These are phyloP conservation scores for Ochropacha duplaris DNA, from an alignment of 2,888 invertebrate species.

Conservation along the genomic window DNA sequence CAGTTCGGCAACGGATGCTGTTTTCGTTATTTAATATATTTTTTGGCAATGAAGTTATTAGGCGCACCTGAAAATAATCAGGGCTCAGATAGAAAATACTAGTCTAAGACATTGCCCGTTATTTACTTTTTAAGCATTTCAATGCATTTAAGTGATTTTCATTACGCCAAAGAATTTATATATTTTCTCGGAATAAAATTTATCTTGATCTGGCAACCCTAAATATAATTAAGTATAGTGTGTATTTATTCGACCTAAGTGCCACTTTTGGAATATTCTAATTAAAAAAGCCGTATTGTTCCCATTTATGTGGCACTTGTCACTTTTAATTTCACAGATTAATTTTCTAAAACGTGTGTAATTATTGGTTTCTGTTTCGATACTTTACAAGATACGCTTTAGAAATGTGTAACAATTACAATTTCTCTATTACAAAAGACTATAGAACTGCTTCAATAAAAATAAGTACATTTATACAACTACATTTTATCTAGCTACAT, in stretches of 20 bases:
- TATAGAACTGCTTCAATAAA: too few species aligned
- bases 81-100: not conserved
- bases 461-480: too few species aligned
- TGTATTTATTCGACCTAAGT: slow-evolving; percentile 44
- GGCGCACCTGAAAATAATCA: not conserved
- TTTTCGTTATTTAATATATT: too few species aligned
- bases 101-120: not conserved
- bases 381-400: not conserved
- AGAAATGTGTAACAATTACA: not conserved
- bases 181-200: not conserved
- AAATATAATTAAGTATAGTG: slow-evolving; percentile 13
- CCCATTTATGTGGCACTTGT: not conserved
- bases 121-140: not conserved
- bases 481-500: too few species aligned
- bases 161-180: not conserved
- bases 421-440: not conserved
- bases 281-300: slow-evolving; percentile 21
- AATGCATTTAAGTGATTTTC: not conserved
- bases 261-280: slow-evolving; percentile 46
- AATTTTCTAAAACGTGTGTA: not conserved
- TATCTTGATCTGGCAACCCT: not conserved
- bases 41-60: not conserved
- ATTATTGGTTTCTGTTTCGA: not conserved
- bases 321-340: not conserved
- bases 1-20: too few species aligned